Evolutionary conservation across 2,888 invertebrate genomes (phyloP), one percentile per base, ranked within the genome.

Genomic region (Phytoseiulus persimilis): DNA sequence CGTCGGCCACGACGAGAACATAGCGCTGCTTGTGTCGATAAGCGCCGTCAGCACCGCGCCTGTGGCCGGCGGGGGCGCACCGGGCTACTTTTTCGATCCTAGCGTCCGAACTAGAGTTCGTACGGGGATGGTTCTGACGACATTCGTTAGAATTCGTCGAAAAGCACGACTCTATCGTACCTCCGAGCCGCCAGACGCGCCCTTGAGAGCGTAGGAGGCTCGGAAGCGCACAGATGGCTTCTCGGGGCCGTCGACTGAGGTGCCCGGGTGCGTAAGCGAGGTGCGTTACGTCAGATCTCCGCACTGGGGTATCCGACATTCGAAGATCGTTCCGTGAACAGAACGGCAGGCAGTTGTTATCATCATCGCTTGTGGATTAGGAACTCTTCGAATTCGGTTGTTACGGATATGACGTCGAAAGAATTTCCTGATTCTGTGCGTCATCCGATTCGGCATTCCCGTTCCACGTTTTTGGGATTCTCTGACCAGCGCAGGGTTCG

Each of bases 31-130:
- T 65, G 65, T 65, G 65, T 65, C 65, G 65, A 65, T 65, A 65
- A 65, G 65, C 65, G 65, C 65, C 65, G 65, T 65, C 65, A 65
- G 65, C 65, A 65, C 65, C 65, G 65, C 65, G 65, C 65, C 65
- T 65, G 65, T 65, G 18, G 65, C 65, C 65, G 65, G 87, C 33
- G 87, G 87, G 87, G 87, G 87, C 87, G 87, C 87, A 87, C 87
- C 87, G 87, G 87, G 32, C 33, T 39, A 87, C 87, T 87, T 87
- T 87, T n/a, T 33, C 87, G n/a, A 33, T 87, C 31, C 87, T 87
- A 87, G 45, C 33, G 11, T 87, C 33, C 11, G 11, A n/a, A 33
- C 87, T n/a, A 33, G 33, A 39, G 32, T 9, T 31, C 32, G 31
- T 87, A 32, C 39, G 33, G 28, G 0, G 0, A n/a, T 23, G 39